Base-by-base conservation (phyloP, 2,797 vertebrate species). In the Jordanella pulchra region DNA sequence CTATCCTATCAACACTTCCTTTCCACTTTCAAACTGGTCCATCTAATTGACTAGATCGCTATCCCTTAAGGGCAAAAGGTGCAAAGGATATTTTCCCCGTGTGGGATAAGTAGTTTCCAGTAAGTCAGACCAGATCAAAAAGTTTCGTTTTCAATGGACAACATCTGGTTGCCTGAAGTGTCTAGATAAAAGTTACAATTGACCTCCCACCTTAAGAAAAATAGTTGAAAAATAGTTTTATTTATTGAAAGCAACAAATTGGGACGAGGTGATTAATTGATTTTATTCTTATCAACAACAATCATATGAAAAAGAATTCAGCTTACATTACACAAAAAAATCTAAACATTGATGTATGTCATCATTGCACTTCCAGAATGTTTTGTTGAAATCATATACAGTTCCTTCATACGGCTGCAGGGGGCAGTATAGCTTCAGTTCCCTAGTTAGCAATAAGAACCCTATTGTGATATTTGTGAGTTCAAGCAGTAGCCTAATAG, bases 151-250 rank as follows among this genome's bases (percentile, higher is more conserved):
- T 58, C 25, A 65, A 53, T 18, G n/a, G 63, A 66, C 78, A 54
- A 72, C 78, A 84, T 77, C 68, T 80, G 77, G 68, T 15, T 76
- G 77, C 72, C 63, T 60, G 18, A 6, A 60, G 63, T 12, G 17
- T 55, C 28, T 53, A 75, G 71, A 76, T 81, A 75, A 80, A 72
- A 7, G 42, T 72, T 73, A 65, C 60, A 75, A 69, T 71, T 75
- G n/a, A 71, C 54, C 60, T 69, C 76, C 51, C 7, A 65, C 35
- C 74, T 71, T 23, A 68, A 79, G 66, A 53, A 14, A 54, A 35
- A 67, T 68, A 45, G n/a, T n/a, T n/a, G n/a, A 68, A 50, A 65
- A 42, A 61, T 63, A 10, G 14, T 50, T 56, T 14, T 1, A 44
- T 69, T 54, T 73, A 12, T 35, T 17, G 4, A 60, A 32, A 23